Evolutionary conservation across 1,140 invertebrate genomes (phyloP).

Genomic region (Eufriesea mexicana): DNA sequence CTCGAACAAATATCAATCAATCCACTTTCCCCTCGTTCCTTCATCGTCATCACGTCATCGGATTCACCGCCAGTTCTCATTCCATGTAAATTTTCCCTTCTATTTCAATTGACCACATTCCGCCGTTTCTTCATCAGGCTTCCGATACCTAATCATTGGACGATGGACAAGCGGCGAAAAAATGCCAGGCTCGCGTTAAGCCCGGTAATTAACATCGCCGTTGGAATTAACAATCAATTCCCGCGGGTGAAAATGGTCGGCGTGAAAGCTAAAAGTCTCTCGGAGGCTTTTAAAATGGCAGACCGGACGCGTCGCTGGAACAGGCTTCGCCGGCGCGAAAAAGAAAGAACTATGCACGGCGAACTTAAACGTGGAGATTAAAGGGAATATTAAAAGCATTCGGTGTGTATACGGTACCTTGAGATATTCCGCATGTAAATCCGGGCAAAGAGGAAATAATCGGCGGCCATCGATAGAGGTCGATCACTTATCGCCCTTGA

Average conservation of each 20-base stretch:
- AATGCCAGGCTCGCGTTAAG: not conserved
- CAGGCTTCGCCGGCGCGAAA: no score
- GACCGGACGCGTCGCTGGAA: not conserved
- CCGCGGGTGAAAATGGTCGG: not conserved
- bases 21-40: no score
- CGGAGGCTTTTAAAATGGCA: not conserved
- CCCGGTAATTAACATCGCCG: not conserved
- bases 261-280: not conserved
- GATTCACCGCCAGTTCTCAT: no score
- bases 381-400: not conserved
- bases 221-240: not conserved
- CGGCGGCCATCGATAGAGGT: not conserved
- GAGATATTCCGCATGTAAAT: constrained; percentile 1
- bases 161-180: no score
- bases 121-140: no score
- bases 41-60: no score
- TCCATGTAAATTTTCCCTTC: no score
- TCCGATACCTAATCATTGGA: no score
- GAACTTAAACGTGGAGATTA: not conserved
- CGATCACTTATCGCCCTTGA: constrained; percentile 1
- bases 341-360: not conserved
- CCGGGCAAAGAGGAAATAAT: not conserved
- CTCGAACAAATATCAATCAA: no score
- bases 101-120: no score
- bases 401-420: not conserved